Evolutionary conservation across 1,140 invertebrate genomes (phyloP).

Genomic region (Polyergus mexicanus): DNA sequence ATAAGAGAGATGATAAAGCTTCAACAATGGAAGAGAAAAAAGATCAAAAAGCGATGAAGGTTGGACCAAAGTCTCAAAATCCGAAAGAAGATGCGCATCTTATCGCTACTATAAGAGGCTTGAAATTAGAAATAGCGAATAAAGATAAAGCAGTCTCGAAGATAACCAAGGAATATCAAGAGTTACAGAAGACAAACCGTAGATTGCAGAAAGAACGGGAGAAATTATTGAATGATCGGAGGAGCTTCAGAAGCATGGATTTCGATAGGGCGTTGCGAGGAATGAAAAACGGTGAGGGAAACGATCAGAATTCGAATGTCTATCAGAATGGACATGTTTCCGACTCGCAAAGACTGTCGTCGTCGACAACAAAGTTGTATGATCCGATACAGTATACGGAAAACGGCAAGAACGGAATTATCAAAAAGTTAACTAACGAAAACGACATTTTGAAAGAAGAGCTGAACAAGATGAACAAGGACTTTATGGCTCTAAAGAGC

Average conservation of each 20-base stretch:
- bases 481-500: constrained; percentile 91
- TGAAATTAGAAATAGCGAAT: constrained; percentile 90
- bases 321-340: constrained; percentile 84
- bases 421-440: constrained; percentile 87
- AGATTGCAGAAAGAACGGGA: constrained; percentile 92
- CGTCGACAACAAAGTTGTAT: constrained; percentile 82
- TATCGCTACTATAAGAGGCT: constrained; percentile 91
- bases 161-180: constrained; percentile 91
- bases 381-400: constrained; percentile 86
- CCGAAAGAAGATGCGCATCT: constrained; percentile 91
- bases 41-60: constrained; percentile 67
- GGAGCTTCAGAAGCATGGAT: constrained; percentile 70
- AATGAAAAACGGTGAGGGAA: constrained; percentile 79
- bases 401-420: constrained; percentile 84
- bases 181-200: constrained; percentile 91
- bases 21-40: constrained; percentile 68
- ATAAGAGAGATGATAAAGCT: constrained; percentile 64
- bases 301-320: constrained; percentile 85
- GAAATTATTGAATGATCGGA: constrained; percentile 85
- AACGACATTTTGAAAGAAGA: constrained; percentile 88
- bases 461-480: constrained; percentile 88
- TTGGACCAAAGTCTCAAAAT: constrained; percentile 80
- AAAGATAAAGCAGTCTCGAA: constrained; percentile 91
- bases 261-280: constrained; percentile 77
- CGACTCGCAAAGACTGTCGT: constrained; percentile 84